A percentile compares a stretch with the other conserved stretches of the same genome.
These are phyloP conservation scores for Asobara japonica DNA, from an alignment of 1,140 invertebrate species.

Conservation along the genomic window DNA sequence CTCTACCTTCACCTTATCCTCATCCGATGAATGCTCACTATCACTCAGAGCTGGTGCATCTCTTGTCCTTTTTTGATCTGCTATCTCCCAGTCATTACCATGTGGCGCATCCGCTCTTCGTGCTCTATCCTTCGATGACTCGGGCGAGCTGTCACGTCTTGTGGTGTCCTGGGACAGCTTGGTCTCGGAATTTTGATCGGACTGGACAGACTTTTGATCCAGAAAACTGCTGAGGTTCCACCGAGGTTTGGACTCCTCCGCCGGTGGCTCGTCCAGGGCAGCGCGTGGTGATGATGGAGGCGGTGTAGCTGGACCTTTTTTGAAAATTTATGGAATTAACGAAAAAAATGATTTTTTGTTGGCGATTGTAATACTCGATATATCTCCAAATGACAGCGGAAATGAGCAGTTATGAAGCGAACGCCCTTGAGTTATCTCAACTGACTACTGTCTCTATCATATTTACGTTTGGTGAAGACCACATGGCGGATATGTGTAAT, in stretches of 20 bases:
- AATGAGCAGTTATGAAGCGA: no score
- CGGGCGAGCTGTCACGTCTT: slow-evolving; percentile 35
- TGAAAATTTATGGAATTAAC: no score
- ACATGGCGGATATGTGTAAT: no score
- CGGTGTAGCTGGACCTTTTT: slow-evolving; percentile 55
- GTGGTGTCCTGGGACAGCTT: slow-evolving; percentile 51
- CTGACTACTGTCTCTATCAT: no score
- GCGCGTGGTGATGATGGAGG: slow-evolving; percentile 56
- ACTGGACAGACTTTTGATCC: slow-evolving; percentile 49
- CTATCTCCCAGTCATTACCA: slow-evolving; percentile 51
- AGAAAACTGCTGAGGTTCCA: slow-evolving; percentile 70
- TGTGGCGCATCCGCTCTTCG: slow-evolving; percentile 35
- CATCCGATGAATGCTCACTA: slow-evolving; percentile 55
- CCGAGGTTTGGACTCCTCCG: slow-evolving; percentile 60
- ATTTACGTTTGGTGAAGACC: no score
- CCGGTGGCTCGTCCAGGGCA: slow-evolving; percentile 52
- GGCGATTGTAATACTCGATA: no score
- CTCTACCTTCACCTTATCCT: slow-evolving; percentile 52
- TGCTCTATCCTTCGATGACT: slow-evolving; percentile 15
- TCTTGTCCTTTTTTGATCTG: slow-evolving; percentile 50
- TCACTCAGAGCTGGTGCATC: slow-evolving; percentile 50
- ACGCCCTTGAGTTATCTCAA: no score
- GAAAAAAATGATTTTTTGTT: no score
- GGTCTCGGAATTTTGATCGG: slow-evolving; percentile 48
- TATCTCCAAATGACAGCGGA: no score